Base-by-base conservation (phyloP, 2,888 invertebrate species). In the Meiosimyza platycephala region DNA sequence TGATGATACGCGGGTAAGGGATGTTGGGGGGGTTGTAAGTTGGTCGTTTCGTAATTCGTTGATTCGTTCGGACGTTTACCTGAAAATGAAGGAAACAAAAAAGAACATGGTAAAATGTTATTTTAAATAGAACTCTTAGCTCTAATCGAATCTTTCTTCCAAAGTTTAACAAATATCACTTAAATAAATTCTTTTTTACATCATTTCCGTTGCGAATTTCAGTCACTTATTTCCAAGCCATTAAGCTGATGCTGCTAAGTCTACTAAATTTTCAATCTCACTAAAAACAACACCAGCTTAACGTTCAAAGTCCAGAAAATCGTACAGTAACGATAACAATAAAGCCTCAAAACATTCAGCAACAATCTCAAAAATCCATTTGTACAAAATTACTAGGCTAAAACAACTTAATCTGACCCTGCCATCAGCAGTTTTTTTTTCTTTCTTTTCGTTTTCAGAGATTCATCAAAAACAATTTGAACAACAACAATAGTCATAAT, bases 1-100 rank as follows among this genome's bases (percentile, higher is more conserved):
- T 91, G 90, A 76, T 84, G 84, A 72, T 84, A 84, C 52, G 79
- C 48, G 15, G 71, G 65, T 78, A 89, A 89, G 78, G 89, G 88
- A 60, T 78, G 79, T 76, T 79, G 78, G 70, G 79, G 84, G 66
- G 80, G 83, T 72, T 83, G 85, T 18, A 85, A 78, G 71, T 84
- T 83, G 74, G 82, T 84, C 28, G 83, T 84, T 79, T 85, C 84
- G 81, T 83, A 83, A 63, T 84, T 83, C 63, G 82, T 80, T 74
- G 79, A 78, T 76, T 86, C 86, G 80, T 83, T 84, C 73, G 84
- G 80, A 72, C 84, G 86, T 78, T 85, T 85, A 75, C 82, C 86
- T 86, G 74, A 0, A 77, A 76, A 40, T 55, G 13, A 60, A 51
- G 48, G 15, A 71, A 18, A 62, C 16, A 65, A 65, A 65, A 55